Evolutionary conservation across 1,140 invertebrate species (phyloP).

Genomic region (Zaprionus nigranus): DNA sequence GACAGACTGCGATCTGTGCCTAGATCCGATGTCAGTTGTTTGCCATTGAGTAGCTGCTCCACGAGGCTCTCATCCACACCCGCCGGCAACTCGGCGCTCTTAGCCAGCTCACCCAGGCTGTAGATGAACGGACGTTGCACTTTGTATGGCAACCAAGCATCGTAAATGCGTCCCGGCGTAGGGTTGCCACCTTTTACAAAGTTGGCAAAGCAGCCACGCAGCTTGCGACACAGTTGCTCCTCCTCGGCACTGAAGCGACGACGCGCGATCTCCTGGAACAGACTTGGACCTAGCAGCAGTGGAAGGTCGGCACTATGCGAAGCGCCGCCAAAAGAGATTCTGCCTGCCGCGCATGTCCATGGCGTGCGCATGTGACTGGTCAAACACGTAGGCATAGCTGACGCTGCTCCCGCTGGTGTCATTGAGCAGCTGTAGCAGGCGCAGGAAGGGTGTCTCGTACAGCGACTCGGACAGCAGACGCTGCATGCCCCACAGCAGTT

Average conservation of each 20-base stretch:
- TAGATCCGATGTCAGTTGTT: slow-evolving; percentile 13
- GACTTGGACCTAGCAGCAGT: slow-evolving; percentile 87
- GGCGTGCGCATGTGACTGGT: slow-evolving; percentile 77
- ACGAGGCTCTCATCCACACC: slow-evolving; percentile 52
- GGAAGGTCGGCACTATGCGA: slow-evolving; percentile 88
- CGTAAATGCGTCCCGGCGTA: slow-evolving; percentile 86
- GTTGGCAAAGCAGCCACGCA: slow-evolving; percentile 87
- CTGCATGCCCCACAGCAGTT: slow-evolving; percentile 71
- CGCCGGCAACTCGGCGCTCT: slow-evolving; percentile 12
- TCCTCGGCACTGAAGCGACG: slow-evolving; percentile 86
- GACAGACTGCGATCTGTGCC: slow-evolving; percentile 67
- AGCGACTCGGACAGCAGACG: slow-evolving; percentile 74
- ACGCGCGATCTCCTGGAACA: slow-evolving; percentile 87
- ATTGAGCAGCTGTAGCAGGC: slow-evolving; percentile 61
- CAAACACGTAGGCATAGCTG: slow-evolving; percentile 85
- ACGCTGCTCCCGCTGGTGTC: slow-evolving; percentile 54
- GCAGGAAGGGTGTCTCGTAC: slow-evolving; percentile 76
- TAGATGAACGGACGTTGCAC: slow-evolving; percentile 85
- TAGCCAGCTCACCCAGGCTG: slow-evolving; percentile 74
- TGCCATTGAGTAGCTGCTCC: slow-evolving; percentile 52
- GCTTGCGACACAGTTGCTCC: slow-evolving; percentile 86
- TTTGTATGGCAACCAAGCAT: slow-evolving; percentile 87
- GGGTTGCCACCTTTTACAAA: slow-evolving; percentile 87
- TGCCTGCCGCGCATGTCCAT: slow-evolving; percentile 80
- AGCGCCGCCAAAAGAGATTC: slow-evolving; percentile 84